Evolutionary conservation across 2,797 vertebrate genomes (phyloP), one percentile per base, ranked within the genome.

Genomic region (Buphagus erythrorhynchus): DNA sequence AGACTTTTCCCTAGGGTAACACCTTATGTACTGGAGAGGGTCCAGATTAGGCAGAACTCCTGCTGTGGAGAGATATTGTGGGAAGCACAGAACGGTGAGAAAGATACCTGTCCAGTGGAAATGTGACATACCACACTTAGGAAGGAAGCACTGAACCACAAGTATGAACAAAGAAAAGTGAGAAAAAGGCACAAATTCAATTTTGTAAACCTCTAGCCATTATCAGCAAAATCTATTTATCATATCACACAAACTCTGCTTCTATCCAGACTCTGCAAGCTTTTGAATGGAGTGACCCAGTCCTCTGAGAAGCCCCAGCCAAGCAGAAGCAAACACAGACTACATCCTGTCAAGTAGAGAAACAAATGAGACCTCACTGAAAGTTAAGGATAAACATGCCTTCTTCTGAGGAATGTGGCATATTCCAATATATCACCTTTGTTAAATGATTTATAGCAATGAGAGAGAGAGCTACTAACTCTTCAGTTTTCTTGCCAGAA

Each of bases 361-460:
- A 80, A 74, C 45, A 86, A 82, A 80, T 40, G 45, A 95, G 74
- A 86, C 51, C 58, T 69, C 35, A 54, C 25, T 38, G 54, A 58
- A 84, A n/a, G 46, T 68, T 80, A 55, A 78, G 48, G 40, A 77
- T 69, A 83, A 91, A 65, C 26, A 20, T 75, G 18, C 13, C 45
- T 67, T 74, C 36, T 92, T 69, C 67, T 51, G 25, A 81, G 62
- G 62, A 40, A 68, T 21, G 19, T 42, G 40, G 49, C 54, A 88
- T 84, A 51, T 86, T 91, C 76, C 90, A 90, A 24, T 21, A 18
- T n/a, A 73, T 86, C 24, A 11, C 29, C 58, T 80, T 75, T 86
- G 88, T 93, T 75, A 86, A 94, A 80, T 69, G 61, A 87, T 87
- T 94, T 90, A 89, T 61, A 43, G 45, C n/a, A 77, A 69, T 1